Evolutionary conservation across 2,797 vertebrate species (phyloP).

Genomic region (Melanotaenia trifasciata): DNA sequence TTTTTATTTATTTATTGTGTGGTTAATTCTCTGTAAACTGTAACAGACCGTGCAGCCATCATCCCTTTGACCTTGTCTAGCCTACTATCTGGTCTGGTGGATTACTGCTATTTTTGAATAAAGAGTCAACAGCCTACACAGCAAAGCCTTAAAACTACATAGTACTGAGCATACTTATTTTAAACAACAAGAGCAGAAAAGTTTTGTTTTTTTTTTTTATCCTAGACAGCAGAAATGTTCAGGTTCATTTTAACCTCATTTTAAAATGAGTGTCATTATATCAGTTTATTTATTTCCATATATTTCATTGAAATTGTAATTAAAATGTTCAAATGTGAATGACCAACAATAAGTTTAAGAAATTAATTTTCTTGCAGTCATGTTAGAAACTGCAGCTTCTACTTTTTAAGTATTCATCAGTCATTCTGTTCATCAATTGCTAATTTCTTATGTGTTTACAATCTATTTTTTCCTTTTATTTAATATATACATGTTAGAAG

Average conservation of each 20-base stretch:
- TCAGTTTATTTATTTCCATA: not conserved
- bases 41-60: constrained; percentile 17
- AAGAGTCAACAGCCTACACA: not conserved
- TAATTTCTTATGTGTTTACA: too few species aligned
- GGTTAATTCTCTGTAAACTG: constrained; percentile 27
- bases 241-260: not conserved
- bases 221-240: too few species aligned
- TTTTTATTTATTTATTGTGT: constrained; percentile 29
- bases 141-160: constrained; percentile 17
- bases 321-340: not conserved
- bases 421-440: too few species aligned
- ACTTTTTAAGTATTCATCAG: too few species aligned
- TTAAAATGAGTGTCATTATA: not conserved
- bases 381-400: too few species aligned
- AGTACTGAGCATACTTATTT: not conserved
- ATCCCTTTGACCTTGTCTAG: constrained; percentile 45
- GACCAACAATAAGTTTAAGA: not conserved
- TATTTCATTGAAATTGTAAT: not conserved
- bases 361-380: too few species aligned
- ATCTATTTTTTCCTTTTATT: too few species aligned
- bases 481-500: too few species aligned
- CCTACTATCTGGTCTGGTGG: constrained; percentile 52
- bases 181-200: not conserved
- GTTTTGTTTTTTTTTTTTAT: too few species aligned
- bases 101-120: constrained; percentile 52